phyloP scores from a whole-genome alignment of 1,140 invertebrate genomes.

The Zaprionus africanus region DNA sequence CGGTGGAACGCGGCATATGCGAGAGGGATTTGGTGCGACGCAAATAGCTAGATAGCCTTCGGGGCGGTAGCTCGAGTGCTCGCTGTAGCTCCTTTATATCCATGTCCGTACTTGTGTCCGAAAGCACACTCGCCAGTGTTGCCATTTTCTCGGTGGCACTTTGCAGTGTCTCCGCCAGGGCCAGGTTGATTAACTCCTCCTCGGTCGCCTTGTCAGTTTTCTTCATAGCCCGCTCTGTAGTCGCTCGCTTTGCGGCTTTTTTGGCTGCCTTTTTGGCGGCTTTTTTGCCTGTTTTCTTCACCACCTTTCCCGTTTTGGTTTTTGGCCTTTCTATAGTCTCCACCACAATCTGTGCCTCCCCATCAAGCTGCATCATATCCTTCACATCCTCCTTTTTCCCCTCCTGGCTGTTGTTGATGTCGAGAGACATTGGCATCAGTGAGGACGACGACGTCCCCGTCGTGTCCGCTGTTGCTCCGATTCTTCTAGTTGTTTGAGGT shows the following conservation, averaged over 20 bases:
- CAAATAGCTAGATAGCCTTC: not conserved
- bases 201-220: not conserved
- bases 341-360: not conserved
- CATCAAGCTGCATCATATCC: too few species aligned
- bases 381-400: not conserved
- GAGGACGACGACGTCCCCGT: not conserved
- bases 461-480: not conserved
- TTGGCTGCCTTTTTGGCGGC: not conserved
- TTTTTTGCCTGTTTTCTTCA: not conserved
- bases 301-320: not conserved
- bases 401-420: not conserved
- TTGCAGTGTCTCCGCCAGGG: not conserved
- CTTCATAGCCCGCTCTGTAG: not conserved
- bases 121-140: not conserved
- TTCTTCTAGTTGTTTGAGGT: not conserved
- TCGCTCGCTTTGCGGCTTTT: not conserved
- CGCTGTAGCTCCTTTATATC: not conserved
- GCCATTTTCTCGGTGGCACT: fast-evolving
- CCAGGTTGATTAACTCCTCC: fast-evolving
- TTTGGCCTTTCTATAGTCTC: not conserved
- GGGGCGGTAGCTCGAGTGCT: not conserved
- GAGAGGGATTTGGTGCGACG: not conserved
- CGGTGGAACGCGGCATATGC: not conserved
- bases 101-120: fast-evolving
- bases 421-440: not conserved